Conservation (phyloP, 2,113 vertebrate species). For the Chaetops frenatus region DNA sequence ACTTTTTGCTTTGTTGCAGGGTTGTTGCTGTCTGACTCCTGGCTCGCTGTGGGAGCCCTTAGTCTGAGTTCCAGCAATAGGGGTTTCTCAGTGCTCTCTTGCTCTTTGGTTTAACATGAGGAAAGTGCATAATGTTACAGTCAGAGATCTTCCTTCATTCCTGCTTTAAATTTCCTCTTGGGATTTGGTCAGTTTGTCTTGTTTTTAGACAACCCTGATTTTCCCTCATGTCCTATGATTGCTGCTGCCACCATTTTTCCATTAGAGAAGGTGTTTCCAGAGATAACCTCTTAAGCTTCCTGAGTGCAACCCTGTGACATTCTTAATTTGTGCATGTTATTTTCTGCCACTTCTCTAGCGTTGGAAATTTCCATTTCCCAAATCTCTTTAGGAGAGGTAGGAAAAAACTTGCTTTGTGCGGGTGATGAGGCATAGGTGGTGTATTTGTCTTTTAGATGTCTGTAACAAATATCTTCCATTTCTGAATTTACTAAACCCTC, state of each 20-base stretch:
- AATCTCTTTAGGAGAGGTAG: neutral
- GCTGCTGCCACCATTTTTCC: neutral
- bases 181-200: neutral
- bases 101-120: neutral
- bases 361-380: constrained; percentile 48
- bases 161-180: neutral
- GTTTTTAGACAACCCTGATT: neutral
- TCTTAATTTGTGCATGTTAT: constrained; percentile 2
- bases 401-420: neutral
- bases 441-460: neutral
- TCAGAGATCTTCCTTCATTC: neutral
- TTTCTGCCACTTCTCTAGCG: neutral
- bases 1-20: neutral
- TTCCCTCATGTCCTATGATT: neutral
- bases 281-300: constrained; percentile 28
- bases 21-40: neutral
- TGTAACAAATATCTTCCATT: neutral
- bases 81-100: neutral
- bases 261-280: constrained; percentile 34
- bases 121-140: neutral
- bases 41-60: neutral
- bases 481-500: neutral
- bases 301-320: neutral
- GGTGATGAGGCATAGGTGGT: neutral
- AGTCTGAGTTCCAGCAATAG: too few relatives aligned